Conservation (phyloP, 2,113 vertebrate species). For the Oncorhynchus nerka region DNA sequence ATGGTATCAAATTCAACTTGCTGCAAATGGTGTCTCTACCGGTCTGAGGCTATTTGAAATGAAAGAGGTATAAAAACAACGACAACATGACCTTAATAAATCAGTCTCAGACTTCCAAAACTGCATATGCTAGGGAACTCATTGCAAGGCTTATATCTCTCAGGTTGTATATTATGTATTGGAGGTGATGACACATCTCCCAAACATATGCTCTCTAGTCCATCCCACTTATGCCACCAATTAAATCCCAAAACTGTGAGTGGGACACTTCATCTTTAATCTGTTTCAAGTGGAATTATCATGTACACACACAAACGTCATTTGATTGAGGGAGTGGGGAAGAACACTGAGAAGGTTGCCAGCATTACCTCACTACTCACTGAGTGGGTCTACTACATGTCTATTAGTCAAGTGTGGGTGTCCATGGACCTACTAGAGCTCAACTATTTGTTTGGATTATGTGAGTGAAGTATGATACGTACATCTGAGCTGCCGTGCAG, state of each 20-base stretch:
- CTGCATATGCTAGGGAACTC: no score
- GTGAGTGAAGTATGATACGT: background rate
- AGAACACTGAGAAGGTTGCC: background rate
- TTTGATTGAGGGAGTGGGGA: background rate
- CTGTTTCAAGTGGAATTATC: background rate
- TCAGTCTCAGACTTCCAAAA: no score
- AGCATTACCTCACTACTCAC: background rate
- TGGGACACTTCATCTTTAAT: background rate
- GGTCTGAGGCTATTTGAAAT: no score
- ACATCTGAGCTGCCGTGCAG: background rate
- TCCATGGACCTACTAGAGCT: background rate
- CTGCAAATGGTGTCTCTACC: no score
- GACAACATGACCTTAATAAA: no score
- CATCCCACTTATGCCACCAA: background rate
- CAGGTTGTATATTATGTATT: no score
- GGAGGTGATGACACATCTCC: no score
- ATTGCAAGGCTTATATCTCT: no score
- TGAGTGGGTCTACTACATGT: background rate
- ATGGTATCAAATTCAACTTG: background rate
- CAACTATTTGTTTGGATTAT: background rate
- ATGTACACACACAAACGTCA: background rate
- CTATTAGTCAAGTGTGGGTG: conserved; percentile 3
- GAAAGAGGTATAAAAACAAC: no score
- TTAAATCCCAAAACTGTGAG: background rate
- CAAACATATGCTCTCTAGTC: no score